Evolutionary conservation across 2,888 invertebrate genomes (phyloP).

Genomic region (Mythimna lalbum): DNA sequence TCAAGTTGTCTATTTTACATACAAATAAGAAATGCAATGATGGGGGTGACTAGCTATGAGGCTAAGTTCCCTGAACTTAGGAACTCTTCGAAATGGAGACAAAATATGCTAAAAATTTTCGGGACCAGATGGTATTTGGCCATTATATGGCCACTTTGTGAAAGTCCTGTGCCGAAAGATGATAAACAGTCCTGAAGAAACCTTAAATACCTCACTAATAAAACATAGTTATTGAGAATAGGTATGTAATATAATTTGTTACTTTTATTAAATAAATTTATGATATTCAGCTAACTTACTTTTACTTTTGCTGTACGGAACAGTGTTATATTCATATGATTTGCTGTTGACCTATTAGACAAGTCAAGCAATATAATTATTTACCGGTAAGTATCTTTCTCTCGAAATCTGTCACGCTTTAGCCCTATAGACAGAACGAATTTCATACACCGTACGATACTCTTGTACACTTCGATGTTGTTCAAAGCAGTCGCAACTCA

Average conservation of each 20-base stretch:
- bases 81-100: conserved; percentile 92
- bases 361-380: no score
- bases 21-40: conserved; percentile 60
- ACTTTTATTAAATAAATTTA: background rate
- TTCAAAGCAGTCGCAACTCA: conserved; percentile 12
- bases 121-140: conserved; percentile 30
- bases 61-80: conserved; percentile 64
- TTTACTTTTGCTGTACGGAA: background rate
- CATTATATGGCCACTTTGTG: conserved; percentile 72
- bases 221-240: background rate
- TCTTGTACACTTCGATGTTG: background rate
- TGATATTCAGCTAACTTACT: background rate
- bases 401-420: background rate
- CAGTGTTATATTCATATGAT: no score
- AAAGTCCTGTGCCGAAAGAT: conserved; percentile 70
- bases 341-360: no score
- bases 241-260: background rate
- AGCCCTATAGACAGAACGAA: background rate
- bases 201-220: no score
- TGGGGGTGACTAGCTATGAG: conserved; percentile 39
- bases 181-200: conserved; percentile 23
- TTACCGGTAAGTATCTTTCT: no score
- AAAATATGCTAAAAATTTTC: conserved; percentile 89
- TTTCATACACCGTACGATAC: background rate
- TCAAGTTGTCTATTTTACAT: conserved; percentile 72